Evolutionary conservation across 30 jellyfish, hydroid and myxozoan species (phyloP).

Genomic region (Chironex yamaguchii): DNA sequence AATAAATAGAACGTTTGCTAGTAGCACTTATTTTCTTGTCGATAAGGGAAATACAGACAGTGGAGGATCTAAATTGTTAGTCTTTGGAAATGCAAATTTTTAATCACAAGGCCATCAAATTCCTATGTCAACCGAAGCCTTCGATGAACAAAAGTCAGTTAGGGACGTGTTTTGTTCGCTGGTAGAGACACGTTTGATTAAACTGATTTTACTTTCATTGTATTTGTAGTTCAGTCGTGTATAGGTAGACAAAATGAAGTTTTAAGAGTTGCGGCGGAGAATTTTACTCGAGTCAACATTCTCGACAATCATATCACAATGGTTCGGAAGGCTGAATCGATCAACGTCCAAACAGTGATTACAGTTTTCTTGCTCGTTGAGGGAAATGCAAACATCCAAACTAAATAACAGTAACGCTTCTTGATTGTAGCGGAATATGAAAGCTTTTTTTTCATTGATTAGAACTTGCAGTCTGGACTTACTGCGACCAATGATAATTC

Average conservation of each 20-base stretch:
- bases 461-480: too few species aligned
- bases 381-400: not conserved
- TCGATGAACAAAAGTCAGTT: not conserved
- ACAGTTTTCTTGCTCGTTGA: not conserved
- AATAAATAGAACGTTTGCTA: not conserved
- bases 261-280: not conserved
- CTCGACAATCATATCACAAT: not conserved
- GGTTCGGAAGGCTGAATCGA: not conserved
- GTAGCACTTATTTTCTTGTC: not conserved
- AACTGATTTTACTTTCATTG: not conserved
- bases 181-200: not conserved
- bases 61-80: not conserved
- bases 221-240: not conserved
- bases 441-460: too few species aligned
- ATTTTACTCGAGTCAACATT: not conserved
- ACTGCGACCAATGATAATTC: too few species aligned
- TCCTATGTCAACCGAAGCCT: not conserved
- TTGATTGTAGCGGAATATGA: not conserved
- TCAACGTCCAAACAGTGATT: not conserved
- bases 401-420: not conserved
- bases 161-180: not conserved
- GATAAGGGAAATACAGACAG: not conserved
- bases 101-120: not conserved
- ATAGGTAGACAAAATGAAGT: not conserved
- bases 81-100: not conserved